A percentile compares a stretch with the other conserved stretches of the same genome.
Conservation (phyloP, 2,888 invertebrate species). For the Panorpa germanica region DNA sequence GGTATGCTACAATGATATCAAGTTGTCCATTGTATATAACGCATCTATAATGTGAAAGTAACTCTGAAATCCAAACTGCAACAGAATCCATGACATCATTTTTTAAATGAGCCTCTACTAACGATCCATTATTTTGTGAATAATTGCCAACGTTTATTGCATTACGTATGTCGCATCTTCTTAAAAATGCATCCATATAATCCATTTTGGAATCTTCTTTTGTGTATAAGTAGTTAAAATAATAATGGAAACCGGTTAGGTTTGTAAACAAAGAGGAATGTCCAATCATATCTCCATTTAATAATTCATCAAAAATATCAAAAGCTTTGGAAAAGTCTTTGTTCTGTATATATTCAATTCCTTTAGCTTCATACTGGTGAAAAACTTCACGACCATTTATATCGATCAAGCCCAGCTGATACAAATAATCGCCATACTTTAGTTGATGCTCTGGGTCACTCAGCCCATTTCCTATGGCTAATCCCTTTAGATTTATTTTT, state of each 20-base stretch:
- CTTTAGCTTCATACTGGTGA: slow-evolving; percentile 36
- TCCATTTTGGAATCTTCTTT: slow-evolving; percentile 31
- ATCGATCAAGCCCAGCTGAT: slow-evolving; percentile 56
- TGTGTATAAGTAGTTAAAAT: slow-evolving; percentile 52
- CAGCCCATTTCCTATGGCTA: slow-evolving; percentile 64
- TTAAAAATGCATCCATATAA: slow-evolving; percentile 32
- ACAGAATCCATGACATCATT: slow-evolving; percentile 69
- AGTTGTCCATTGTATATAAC: slow-evolving; percentile 80
- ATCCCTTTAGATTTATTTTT: slow-evolving; percentile 49
- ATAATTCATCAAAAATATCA: slow-evolving; percentile 45
- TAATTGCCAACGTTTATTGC: slow-evolving; percentile 73
- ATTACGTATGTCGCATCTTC: slow-evolving; percentile 36
- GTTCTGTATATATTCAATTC: slow-evolving; percentile 36
- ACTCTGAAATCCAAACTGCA: slow-evolving; percentile 47
- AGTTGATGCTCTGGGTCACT: slow-evolving; percentile 63
- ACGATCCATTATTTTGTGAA: slow-evolving; percentile 40
- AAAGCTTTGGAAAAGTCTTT: slow-evolving; percentile 50
- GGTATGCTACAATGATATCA: slow-evolving; percentile 81
- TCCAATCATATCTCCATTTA: slow-evolving; percentile 45
- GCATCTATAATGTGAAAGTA: slow-evolving; percentile 47
- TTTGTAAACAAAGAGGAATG: slow-evolving; percentile 45
- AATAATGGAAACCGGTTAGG: slow-evolving; percentile 55
- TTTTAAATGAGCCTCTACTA: slow-evolving; percentile 51
- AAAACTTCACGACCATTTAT: slow-evolving; percentile 37
- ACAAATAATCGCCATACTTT: slow-evolving; percentile 59